phyloP scores from a whole-genome alignment of 2,113 vertebrate genomes.

The Triplophysa dalaica region DNA sequence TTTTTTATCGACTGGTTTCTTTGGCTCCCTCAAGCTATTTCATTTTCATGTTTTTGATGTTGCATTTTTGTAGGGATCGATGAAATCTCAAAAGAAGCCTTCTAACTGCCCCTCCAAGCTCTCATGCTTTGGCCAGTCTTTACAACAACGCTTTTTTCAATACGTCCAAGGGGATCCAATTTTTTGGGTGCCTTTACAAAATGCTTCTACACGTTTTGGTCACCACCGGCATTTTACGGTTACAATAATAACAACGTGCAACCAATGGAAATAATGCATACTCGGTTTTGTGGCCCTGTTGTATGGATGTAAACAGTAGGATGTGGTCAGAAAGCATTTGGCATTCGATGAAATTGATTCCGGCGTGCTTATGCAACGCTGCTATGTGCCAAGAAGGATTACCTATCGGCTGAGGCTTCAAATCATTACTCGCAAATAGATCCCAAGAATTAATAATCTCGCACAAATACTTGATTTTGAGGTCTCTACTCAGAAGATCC shows the following conservation, averaged over 20 bases:
- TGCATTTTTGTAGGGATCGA: slow-evolving; percentile 3
- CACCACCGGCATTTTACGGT: slow-evolving; percentile 9
- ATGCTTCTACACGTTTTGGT: not conserved
- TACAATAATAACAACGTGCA: not conserved
- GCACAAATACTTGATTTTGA: not conserved
- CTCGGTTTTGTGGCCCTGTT: not conserved
- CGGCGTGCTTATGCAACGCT: not conserved
- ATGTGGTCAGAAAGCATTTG: slow-evolving; percentile 33
- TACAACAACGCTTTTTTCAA: slow-evolving; percentile 12
- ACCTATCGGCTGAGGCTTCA: slow-evolving; percentile 45
- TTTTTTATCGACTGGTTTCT: slow-evolving; percentile 22
- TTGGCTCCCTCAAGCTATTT: slow-evolving; percentile 31
- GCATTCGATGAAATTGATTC: not conserved
- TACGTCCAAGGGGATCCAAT: not conserved
- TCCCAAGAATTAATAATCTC: slow-evolving; percentile 50
- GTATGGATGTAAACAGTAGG: slow-evolving; percentile 49
- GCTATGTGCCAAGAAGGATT: slow-evolving; percentile 15
- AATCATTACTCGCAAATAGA: slow-evolving; percentile 40
- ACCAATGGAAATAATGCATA: not conserved
- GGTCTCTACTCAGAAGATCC: not conserved
- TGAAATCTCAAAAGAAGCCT: slow-evolving; percentile 13
- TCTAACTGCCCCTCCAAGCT: not conserved
- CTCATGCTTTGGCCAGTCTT: not conserved
- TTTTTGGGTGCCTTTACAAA: slow-evolving; percentile 5
- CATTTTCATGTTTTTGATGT: slow-evolving; percentile 34